phyloP scores from a whole-genome alignment of 2,113 vertebrate species.

The Sorex fumeus region DNA sequence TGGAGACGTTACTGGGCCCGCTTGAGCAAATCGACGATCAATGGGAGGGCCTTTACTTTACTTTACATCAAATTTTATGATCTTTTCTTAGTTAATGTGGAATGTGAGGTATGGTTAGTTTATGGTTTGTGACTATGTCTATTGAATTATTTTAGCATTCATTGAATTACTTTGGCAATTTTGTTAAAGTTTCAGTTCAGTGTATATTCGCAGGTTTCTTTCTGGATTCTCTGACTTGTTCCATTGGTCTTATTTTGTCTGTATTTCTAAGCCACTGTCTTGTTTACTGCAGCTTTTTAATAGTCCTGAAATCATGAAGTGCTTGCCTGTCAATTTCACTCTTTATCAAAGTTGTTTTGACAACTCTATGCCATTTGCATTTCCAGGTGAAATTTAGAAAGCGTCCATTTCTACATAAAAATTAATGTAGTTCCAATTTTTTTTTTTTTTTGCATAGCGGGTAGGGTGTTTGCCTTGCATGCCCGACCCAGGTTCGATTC shows the following conservation, averaged over 20 bases:
- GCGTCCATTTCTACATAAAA: background rate
- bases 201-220: background rate
- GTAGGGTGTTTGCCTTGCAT: too few species aligned
- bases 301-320: conserved; percentile 1
- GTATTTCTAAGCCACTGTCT: background rate
- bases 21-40: too few species aligned
- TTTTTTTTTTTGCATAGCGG: too few species aligned
- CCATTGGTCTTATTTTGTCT: background rate
- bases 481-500: too few species aligned
- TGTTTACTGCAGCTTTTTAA: background rate
- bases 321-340: background rate
- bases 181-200: background rate
- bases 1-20: too few species aligned
- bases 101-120: background rate
- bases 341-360: conserved; percentile 8
- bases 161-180: background rate
- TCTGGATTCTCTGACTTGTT: background rate
- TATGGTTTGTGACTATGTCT: background rate
- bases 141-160: background rate
- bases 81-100: background rate
- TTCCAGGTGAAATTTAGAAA: conserved; percentile 6
- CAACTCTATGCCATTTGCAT: background rate
- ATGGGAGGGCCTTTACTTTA: too few species aligned
- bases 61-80: background rate
- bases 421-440: background rate